Evolutionary conservation across 2,113 vertebrate genomes (phyloP), one percentile per base, ranked within the genome.

Genomic region (Tychaedon coryphoeus): DNA sequence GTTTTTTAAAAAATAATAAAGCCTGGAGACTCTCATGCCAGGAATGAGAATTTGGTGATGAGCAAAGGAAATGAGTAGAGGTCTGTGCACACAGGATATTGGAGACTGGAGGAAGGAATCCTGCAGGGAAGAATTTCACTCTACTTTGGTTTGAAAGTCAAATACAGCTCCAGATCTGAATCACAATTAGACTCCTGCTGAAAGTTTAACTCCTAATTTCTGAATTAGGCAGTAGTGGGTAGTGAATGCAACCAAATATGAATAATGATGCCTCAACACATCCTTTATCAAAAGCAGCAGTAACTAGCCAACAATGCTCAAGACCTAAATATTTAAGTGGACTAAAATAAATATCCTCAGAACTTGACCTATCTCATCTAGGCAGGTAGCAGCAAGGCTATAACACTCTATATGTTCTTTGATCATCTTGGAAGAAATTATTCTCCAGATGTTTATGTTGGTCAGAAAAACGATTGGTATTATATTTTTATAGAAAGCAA

Each of bases 61-160:
- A 94, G 26, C 42, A 43, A 69, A 80, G 69, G 75, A 97, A 92
- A 92, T 71, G 29, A 77, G 47, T 31, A 90, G 78, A 85, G 51
- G 26, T 80, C 57, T 86, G 24, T 53, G 53, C 33, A 70, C 26
- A 58, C 60, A 86, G 80, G 65, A 81, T 90, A 45, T 54, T 66
- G 78, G 57, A 76, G 58, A 42, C 36, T 80, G 54, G 24, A 80
- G 62, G 76, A 86, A 91, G 43, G n/a, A 81, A 91, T 85, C 50
- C 58, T 80, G 34, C 65, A 72, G 66, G 36, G 73, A 95, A 84
- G 14, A 56, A 29, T 72, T 95, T 83, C 61, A 89, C 31, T 45
- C 47, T 48, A 20, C 56, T 95, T 91, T n/a, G 62, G 76, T 89
- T 93, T 91, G 61, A 72, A 89, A 91, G 93, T 95, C 72, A 86